Conservation (phyloP, 2,888 invertebrate genomes). For the Drosophila multiciliata region DNA sequence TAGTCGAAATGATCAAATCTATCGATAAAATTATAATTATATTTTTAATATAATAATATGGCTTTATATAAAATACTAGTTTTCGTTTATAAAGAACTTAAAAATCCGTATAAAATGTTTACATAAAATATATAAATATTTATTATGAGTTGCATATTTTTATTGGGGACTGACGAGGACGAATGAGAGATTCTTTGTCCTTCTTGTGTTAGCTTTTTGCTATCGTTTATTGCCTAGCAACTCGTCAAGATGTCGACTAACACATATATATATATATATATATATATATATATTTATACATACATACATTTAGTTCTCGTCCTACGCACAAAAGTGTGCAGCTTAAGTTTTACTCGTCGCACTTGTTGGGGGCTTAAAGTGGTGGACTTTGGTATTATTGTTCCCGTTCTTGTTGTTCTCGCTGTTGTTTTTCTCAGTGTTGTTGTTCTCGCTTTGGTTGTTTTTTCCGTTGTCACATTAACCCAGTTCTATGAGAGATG, state of each 20-base stretch:
- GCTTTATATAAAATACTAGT: not conserved
- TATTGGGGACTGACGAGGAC: not conserved
- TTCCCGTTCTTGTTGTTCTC: conserved; percentile 17
- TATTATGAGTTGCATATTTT: not conserved
- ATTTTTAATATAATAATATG: not conserved
- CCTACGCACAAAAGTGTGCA: conserved; percentile 33
- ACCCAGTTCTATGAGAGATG: conserved; percentile 65
- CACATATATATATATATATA: not conserved
- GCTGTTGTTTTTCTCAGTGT: conserved; percentile 20
- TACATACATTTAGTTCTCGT: conserved; percentile 3
- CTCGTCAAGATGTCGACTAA: not conserved
- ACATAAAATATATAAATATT: not conserved
- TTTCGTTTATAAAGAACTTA: not conserved
- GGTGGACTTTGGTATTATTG: conserved; percentile 22
- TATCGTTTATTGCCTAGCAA: not conserved
- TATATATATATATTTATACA: not conserved
- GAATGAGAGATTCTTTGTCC: not conserved
- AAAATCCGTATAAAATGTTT: not conserved
- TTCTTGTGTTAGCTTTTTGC: not conserved
- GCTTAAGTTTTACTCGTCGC: conserved; percentile 18
- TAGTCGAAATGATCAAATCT: not conserved
- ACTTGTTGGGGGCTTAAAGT: conserved; percentile 13
- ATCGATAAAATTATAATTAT: not conserved
- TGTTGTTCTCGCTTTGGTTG: conserved; percentile 11
- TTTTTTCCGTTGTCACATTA: conserved; percentile 64